These are phyloP conservation scores for Crotalus helleri DNA, from an alignment of 2,113 vertebrate genomes.

Conservation along the genomic window DNA sequence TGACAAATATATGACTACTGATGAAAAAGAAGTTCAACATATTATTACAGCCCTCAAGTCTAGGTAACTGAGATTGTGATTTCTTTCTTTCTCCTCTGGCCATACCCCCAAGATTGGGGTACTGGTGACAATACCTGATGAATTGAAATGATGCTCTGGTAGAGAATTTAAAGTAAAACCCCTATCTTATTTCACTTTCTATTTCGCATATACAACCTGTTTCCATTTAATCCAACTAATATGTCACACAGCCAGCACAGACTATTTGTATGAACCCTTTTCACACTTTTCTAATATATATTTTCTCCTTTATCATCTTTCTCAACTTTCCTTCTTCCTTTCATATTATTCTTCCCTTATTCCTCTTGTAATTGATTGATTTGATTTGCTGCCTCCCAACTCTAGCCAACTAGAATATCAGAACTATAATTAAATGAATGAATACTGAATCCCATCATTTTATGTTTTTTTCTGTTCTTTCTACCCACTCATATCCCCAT, in stretches of 20 bases:
- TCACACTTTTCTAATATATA: background rate
- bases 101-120: background rate
- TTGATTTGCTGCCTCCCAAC: background rate
- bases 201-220: background rate
- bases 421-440: background rate
- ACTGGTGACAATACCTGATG: background rate
- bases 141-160: background rate
- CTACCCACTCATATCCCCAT: background rate
- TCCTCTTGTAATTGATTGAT: background rate
- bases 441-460: background rate
- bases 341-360: background rate
- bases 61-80: background rate
- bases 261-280: background rate
- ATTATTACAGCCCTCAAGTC: background rate
- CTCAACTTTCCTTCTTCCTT: background rate
- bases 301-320: background rate
- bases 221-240: background rate
- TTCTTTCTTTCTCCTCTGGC: background rate
- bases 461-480: background rate
- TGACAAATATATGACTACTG: background rate
- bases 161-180: background rate
- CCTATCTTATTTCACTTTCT: background rate
- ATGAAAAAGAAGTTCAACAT: background rate
- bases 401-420: background rate
- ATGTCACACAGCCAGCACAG: background rate